Evolutionary conservation across 2,797 vertebrate genomes (phyloP), one percentile per base, ranked within the genome.

Genomic region (Gobio occitaniae): DNA sequence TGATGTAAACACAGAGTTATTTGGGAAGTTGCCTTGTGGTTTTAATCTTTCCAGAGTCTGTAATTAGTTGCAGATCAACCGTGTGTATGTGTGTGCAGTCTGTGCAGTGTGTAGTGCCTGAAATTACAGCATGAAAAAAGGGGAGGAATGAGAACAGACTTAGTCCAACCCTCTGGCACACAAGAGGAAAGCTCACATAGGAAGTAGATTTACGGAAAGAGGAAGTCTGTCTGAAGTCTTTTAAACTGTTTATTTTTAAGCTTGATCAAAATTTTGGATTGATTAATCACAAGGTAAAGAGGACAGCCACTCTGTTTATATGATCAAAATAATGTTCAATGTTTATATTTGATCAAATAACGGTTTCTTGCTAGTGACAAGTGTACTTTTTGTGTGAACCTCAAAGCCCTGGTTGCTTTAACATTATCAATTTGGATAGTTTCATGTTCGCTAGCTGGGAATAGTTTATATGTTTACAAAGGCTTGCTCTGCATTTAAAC

Each of bases 141-240:
- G 36, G 77, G 47, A 19, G 66, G 47, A 3, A 69, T 16, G 19
- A 59, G 25, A 69, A 19, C 52, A 65, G 72, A 54, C 36, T 10
- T 65, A 86, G 66, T 25, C 44, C 84, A 44, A 54, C 75, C 77
- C 36, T 87, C 48, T 84, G 29, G 52, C 85, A 41, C 78, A 65
- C 47, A 88, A 88, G 86, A 87, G 19, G 87, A 85, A 68, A 69
- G 81, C 88, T 91, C 81, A 71, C 80, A 65, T 86, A 92, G 95
- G 94, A 95, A 95, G 93, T 92, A 72, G 81, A 91, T 54, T 88
- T 15, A 10, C 76, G 63, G 89, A 95, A 91, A 86, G 87, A 92
- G 94, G 95, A 95, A 95, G 91, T 47, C 61, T 85, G 13, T 69
- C 77, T 68, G 80, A 79, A 83, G 10, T 6, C 48, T 77, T 87